Percentiles rank a stretch among this genome's conserved stretches.
Conservation (phyloP, 2,888 invertebrate genomes). For the Arctia plantaginis region DNA sequence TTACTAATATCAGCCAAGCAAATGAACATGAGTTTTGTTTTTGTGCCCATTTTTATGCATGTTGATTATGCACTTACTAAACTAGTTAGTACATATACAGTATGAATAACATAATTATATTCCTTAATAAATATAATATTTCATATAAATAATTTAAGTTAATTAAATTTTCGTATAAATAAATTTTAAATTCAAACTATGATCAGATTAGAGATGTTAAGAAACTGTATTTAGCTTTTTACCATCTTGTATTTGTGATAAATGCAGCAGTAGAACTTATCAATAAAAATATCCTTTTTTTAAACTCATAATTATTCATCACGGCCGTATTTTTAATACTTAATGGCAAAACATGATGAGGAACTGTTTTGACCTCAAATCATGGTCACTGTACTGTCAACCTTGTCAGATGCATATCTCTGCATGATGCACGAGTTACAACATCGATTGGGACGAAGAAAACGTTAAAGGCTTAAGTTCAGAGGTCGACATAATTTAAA, state of each 20-base stretch:
- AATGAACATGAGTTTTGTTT: no score
- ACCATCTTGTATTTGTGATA: neutral
- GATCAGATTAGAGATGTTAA: no score
- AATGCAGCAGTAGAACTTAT: neutral
- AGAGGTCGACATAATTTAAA: neutral
- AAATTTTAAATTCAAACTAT: no score
- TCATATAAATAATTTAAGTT: no score
- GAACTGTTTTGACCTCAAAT: neutral
- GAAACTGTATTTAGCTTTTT: neutral
- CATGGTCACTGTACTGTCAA: constrained; percentile 7
- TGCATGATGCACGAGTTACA: neutral
- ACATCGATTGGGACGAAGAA: neutral
- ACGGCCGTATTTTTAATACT: neutral
- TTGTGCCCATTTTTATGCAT: no score
- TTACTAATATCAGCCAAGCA: no score
- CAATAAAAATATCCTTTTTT: neutral
- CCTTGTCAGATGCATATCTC: neutral
- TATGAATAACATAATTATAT: no score
- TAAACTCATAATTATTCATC: neutral
- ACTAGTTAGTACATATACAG: no score
- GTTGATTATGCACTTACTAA: no score
- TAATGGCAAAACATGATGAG: neutral
- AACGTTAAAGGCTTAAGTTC: neutral
- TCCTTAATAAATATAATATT: no score
- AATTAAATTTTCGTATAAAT: no score